Evolutionary conservation across 2,797 vertebrate species (phyloP).

Genomic region (Orientallactaga sibirica): DNA sequence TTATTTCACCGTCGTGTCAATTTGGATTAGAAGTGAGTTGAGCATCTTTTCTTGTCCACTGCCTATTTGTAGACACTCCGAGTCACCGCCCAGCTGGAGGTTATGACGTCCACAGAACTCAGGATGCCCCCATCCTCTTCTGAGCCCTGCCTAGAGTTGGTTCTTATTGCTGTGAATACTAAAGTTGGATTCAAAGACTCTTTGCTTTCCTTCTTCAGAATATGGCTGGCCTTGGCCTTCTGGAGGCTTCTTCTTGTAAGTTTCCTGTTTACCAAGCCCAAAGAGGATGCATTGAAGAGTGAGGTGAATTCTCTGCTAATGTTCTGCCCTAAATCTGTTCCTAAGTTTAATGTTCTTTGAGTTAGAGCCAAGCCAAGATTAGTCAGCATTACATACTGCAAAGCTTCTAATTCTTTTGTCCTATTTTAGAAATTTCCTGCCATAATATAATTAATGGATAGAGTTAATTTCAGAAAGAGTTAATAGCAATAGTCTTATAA

Average conservation of each 20-base stretch:
- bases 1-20: neutral
- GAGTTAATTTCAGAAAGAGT: slow-evolving; percentile 52
- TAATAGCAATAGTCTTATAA: slow-evolving; percentile 35
- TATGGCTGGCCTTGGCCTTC: neutral
- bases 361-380: slow-evolving; percentile 64
- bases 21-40: neutral
- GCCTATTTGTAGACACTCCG: neutral
- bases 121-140: neutral
- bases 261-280: neutral
- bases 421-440: neutral
- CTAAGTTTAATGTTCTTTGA: slow-evolving; percentile 78
- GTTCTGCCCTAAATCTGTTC: slow-evolving; percentile 74
- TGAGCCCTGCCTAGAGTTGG: neutral
- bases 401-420: neutral
- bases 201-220: neutral
- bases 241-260: neutral
- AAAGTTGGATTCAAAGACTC: neutral
- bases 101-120: neutral
- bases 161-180: accelerated
- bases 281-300: neutral
- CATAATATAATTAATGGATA: slow-evolving; percentile 36
- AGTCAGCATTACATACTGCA: neutral
- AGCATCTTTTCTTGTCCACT: slow-evolving; percentile 5
- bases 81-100: neutral
- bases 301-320: slow-evolving; percentile 63